phyloP scores from a whole-genome alignment of 2,797 vertebrate genomes.

The Melanotaenia maccullochi region DNA sequence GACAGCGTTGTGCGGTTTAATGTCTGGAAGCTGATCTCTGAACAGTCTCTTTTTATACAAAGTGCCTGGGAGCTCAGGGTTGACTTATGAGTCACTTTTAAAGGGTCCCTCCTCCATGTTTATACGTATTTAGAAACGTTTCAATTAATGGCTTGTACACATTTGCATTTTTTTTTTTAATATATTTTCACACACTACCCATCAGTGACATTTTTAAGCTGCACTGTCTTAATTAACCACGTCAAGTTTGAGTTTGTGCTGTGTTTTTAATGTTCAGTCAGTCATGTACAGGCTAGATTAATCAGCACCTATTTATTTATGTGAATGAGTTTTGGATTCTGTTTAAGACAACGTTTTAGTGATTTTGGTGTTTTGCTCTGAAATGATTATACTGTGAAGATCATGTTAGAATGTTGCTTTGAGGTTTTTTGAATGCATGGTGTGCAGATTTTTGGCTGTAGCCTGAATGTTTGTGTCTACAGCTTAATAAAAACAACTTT shows the following conservation, averaged over 20 bases:
- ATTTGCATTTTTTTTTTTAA: background rate
- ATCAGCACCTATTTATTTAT: slow-evolving; percentile 30
- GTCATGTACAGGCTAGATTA: slow-evolving; percentile 8
- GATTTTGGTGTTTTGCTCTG: slow-evolving; percentile 44
- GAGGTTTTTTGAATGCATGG: slow-evolving; percentile 67
- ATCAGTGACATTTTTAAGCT: slow-evolving; percentile 19
- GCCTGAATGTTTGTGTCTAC: slow-evolving; percentile 19
- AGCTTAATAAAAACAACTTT: slow-evolving; percentile 60
- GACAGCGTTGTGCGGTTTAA: slow-evolving; percentile 5
- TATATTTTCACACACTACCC: slow-evolving; percentile 37
- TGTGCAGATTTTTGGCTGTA: slow-evolving; percentile 52
- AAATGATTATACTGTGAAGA: slow-evolving; percentile 58
- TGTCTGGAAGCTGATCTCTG: slow-evolving; percentile 19
- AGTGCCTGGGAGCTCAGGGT: slow-evolving; percentile 80
- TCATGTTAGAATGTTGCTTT: slow-evolving; percentile 39
- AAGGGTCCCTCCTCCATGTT: slow-evolving; percentile 40
- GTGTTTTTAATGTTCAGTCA: slow-evolving; percentile 30
- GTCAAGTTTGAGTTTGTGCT: slow-evolving; percentile 9
- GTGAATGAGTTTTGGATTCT: slow-evolving; percentile 23
- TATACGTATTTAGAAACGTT: slow-evolving; percentile 16
- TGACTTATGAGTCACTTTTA: slow-evolving; percentile 40
- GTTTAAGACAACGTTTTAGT: slow-evolving; percentile 14
- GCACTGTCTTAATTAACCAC: slow-evolving; percentile 32
- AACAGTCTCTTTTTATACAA: slow-evolving; percentile 42
- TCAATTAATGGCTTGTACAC: slow-evolving; percentile 18